These are phyloP conservation scores for Encarsia formosa DNA, from an alignment of 2,888 invertebrate species.

Conservation along the genomic window DNA sequence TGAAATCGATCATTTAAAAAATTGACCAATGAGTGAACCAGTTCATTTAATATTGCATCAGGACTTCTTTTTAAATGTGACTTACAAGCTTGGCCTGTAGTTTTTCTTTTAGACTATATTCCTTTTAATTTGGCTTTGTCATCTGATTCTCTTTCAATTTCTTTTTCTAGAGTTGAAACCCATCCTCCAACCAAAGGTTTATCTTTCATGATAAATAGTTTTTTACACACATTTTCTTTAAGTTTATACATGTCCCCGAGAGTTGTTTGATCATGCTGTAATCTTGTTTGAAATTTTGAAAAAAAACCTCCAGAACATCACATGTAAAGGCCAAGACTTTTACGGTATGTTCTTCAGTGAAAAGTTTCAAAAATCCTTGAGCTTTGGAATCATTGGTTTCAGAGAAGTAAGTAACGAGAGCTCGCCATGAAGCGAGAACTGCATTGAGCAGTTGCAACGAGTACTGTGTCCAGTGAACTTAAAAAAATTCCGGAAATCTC, in stretches of 20 bases:
- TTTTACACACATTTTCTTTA: too few species aligned
- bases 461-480: not conserved
- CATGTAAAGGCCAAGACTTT: not conserved
- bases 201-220: too few species aligned
- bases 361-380: not conserved
- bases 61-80: not conserved
- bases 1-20: not conserved
- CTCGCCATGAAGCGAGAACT: slow-evolving; percentile 2
- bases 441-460: not conserved
- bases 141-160: not conserved
- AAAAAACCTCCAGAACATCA: not conserved
- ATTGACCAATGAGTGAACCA: not conserved
- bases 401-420: not conserved
- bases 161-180: too few species aligned
- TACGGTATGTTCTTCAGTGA: not conserved
- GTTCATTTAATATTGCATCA: not conserved
- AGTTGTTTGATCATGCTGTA: too few species aligned
- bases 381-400: not conserved
- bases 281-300: not conserved
- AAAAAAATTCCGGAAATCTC: not conserved
- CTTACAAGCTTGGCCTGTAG: not conserved
- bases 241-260: too few species aligned
- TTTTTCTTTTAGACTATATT: not conserved
- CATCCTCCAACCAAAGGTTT: too few species aligned
- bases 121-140: not conserved